A percentile compares a stretch with the other conserved stretches of the same genome.
phyloP scores from a whole-genome alignment of 1,140 invertebrate genomes.

The Pseudomyrmex gracilis region DNA sequence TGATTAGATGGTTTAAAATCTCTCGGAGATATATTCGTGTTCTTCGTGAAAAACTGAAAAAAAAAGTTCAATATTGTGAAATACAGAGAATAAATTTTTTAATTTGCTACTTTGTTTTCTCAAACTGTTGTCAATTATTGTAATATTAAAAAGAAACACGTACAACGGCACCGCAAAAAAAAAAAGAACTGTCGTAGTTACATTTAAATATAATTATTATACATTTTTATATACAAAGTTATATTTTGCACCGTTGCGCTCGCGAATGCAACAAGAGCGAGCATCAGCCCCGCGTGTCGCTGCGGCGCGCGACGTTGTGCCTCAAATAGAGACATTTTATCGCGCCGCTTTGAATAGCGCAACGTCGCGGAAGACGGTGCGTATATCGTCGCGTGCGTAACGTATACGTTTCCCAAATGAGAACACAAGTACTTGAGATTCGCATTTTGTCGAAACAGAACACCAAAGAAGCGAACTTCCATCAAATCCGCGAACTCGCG shows the following conservation, averaged over 20 bases:
- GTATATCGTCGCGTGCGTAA: not conserved
- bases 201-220: slow-evolving; percentile 15
- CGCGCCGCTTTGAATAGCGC: slow-evolving; percentile 37
- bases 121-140: not conserved
- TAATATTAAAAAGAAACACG: not conserved
- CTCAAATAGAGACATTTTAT: slow-evolving; percentile 53
- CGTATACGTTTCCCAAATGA: slow-evolving; percentile 3
- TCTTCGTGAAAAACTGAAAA: too few relatives aligned
- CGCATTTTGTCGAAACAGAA: not conserved
- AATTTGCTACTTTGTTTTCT: not conserved
- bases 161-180: not conserved
- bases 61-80: not conserved
- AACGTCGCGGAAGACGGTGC: slow-evolving; percentile 10
- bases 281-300: too few relatives aligned
- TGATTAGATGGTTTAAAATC: not conserved
- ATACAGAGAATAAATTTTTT: not conserved
- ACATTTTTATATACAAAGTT: not conserved
- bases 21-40: not conserved
- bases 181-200: not conserved
- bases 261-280: not conserved
- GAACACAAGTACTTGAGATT: not conserved
- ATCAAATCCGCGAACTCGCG: not conserved
- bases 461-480: not conserved
- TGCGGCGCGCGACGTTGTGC: not conserved
- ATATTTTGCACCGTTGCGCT: slow-evolving; percentile 9